phyloP scores from a whole-genome alignment of 1,140 invertebrate species.

The Penaeus vannamei region DNA sequence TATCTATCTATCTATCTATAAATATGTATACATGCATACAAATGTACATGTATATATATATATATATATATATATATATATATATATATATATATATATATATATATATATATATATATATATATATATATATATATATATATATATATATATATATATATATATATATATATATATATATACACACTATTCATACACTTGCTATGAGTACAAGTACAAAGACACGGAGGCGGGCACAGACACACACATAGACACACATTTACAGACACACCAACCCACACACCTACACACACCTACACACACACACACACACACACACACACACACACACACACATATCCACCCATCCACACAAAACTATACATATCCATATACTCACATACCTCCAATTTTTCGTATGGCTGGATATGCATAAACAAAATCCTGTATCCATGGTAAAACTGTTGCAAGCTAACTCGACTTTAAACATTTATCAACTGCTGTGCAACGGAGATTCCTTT shows the following conservation, averaged over 20 bases:
- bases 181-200: neutral
- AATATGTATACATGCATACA: neutral
- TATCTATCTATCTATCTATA: neutral
- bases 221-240: neutral
- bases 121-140: conserved; percentile 27
- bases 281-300: neutral
- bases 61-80: conserved; percentile 8
- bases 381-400: neutral
- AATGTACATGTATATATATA: neutral
- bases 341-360: no score
- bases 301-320: neutral
- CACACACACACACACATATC: conserved; percentile 2
- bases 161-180: neutral
- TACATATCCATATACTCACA: neutral
- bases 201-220: no score
- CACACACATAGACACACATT: no score
- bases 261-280: neutral
- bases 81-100: conserved; percentile 25
- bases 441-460: no score
- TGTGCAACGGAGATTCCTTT: no score
- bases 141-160: neutral
- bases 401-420: neutral
- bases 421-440: no score
- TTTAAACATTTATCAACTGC: no score
- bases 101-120: conserved; percentile 30